Percentiles rank a stretch among this genome's conserved stretches.
These are phyloP conservation scores for Gallinago stenura DNA, from an alignment of 2,797 vertebrate genomes.

Conservation along the genomic window DNA sequence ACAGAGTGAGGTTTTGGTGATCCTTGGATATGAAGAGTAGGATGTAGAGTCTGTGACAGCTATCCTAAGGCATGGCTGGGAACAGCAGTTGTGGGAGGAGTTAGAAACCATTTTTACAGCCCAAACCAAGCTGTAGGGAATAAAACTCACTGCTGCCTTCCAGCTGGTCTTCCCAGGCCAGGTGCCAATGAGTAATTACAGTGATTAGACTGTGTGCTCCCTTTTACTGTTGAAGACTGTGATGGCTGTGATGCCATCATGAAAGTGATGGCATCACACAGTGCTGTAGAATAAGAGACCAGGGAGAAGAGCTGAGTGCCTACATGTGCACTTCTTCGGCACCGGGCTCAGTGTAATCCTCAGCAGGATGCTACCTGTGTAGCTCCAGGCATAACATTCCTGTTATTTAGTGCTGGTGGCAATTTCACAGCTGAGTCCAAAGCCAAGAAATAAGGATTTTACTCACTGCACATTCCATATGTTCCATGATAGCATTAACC, in stretches of 20 bases:
- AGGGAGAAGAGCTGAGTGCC: neutral
- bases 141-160: neutral
- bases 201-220: neutral
- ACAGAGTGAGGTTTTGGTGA: neutral
- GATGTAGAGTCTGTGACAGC: neutral
- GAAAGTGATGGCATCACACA: neutral
- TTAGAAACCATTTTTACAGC: neutral
- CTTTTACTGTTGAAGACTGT: neutral
- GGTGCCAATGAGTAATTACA: neutral
- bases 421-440: neutral
- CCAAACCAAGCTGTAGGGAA: neutral
- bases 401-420: neutral
- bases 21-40: neutral
- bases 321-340: neutral
- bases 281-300: neutral
- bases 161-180: neutral
- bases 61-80: neutral
- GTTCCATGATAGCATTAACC: neutral
- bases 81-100: neutral
- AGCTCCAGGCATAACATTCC: neutral
- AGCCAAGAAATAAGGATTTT: neutral
- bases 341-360: neutral
- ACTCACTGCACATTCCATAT: neutral
- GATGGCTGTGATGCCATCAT: too few species aligned
- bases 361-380: neutral